Evolutionary conservation across 2,888 invertebrate genomes (phyloP), one percentile per base, ranked within the genome.

Genomic region (Acronicta alni): DNA sequence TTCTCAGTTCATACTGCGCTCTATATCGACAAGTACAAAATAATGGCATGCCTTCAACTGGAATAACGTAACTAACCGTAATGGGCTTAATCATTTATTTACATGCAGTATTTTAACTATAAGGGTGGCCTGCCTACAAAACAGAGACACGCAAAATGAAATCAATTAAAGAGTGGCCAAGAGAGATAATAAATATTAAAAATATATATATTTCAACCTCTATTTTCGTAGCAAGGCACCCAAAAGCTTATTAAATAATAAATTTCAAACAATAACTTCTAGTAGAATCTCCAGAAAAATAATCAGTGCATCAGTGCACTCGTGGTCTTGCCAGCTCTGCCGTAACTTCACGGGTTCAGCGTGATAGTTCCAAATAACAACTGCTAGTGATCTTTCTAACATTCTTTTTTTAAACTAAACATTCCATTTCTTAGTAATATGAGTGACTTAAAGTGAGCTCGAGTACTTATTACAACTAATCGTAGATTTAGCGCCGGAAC

Each of bases 391-490:
- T 80, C 68, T 72, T 76, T 67, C 73, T 85, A 82, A 86, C 84
- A 83, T 85, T 84, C 81, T 85, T 81, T 71, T 81, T 71, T 77
- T 65, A 77, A 80, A 88, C 85, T 88, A 84, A 88, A 92, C 93
- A 93, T 93, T 93, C 93, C 93, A 93, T 84, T 81, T 73, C 81
- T 81, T 83, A 85, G 81, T 84, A 81, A 85, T 81, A 84, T 83
- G 89, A 89, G 92, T 92, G 92, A 94, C 93, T 94, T 94, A 94
- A 93, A 91, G 90, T 91, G 90, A 90, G 91, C 91, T 89, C 88
- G 82, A 87, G 93, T 94, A 94, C 93, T 94, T 94, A 93, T 86
- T 82, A 82, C 57, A 60, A 66, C 53, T 75, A 67, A 75, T 67
- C 48, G 62, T 79, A 77, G 67, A 72, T 72, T 69, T 66, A 66